A percentile compares a stretch with the other conserved stretches of the same genome.
phyloP scores from a whole-genome alignment of 1,140 invertebrate genomes.

The Parapsyche elsis region DNA sequence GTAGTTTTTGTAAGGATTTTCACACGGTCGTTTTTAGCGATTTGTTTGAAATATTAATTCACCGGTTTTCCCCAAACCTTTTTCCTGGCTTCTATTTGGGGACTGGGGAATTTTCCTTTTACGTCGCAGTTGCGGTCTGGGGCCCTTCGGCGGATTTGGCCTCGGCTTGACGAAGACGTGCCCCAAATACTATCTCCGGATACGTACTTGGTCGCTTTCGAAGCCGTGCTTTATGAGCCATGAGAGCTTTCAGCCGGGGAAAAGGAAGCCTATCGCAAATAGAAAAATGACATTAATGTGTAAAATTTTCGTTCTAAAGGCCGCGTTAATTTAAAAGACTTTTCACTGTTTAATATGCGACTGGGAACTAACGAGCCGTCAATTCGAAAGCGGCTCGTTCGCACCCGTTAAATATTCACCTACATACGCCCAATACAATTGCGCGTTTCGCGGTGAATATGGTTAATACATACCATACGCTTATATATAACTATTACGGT shows the following conservation, averaged over 20 bases:
- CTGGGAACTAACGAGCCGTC: too few relatives aligned
- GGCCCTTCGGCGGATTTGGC: conserved; percentile 13
- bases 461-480: too few relatives aligned
- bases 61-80: neutral
- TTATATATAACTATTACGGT: too few relatives aligned
- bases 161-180: conserved; percentile 13
- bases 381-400: too few relatives aligned
- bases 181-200: conserved; percentile 23
- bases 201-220: conserved; percentile 2
- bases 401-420: too few relatives aligned
- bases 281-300: conserved; percentile 25
- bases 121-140: conserved; percentile 5
- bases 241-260: conserved; percentile 3
- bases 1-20: too few relatives aligned
- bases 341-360: too few relatives aligned
- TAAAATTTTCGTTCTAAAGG: too few relatives aligned
- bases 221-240: conserved; percentile 26
- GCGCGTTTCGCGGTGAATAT: too few relatives aligned
- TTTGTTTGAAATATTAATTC: conserved; percentile 44
- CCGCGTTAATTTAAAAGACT: too few relatives aligned
- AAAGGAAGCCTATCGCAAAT: neutral
- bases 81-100: neutral
- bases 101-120: conserved; percentile 10
- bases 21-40: conserved; percentile 34
- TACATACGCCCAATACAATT: too few relatives aligned